Evolutionary conservation across 2,113 vertebrate genomes (phyloP), one percentile per base, ranked within the genome.

Genomic region (Microtus oregoni): DNA sequence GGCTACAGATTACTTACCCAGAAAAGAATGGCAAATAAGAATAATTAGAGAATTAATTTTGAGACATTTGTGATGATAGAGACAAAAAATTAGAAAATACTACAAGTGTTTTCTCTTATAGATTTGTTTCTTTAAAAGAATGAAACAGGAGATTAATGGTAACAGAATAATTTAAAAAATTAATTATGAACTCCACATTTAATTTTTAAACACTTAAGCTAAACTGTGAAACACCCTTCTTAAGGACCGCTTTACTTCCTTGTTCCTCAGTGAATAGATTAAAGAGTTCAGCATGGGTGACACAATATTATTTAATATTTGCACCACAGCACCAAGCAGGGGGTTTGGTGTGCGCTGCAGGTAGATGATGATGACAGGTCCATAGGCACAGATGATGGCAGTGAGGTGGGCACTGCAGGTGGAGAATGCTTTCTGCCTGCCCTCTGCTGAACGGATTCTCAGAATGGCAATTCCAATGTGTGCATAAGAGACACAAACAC

Each of bases 361-460:
- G 41, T 97, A 97, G 63, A 93, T 87, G 50, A 95, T 93, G 7
- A 55, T 50, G 0, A 30, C 63, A 28, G 95, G 86, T 20, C 81
- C 81, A 4, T 75, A 61, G 44, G 96, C 96, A 87, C 96, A 92
- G 5, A 98, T 41, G 61, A 98, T 91, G 3, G 97, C 93, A 1
- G 76, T 52, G 24, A 97, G 95, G 85, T 98, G 97, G 41, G 97
- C 97, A 19, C 96, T 97, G 55, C 97, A 98, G 13, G 97, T 98
- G 3, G 97, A 98, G 68, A 97, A 95, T 1, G 95, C 96, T 92
- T 98, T 98, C 86, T 47, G 89, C 28, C 96, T 95, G n/a, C 96
- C 97, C 0, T 94, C 81, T 15, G 89, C 44, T 0, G 94, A 97
- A 10, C 9, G 85, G 26, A 98, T 97, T 38, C 65, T 95, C 75